Evolutionary conservation across 2,113 vertebrate species (phyloP).

Genomic region (Spermophilus dauricus): DNA sequence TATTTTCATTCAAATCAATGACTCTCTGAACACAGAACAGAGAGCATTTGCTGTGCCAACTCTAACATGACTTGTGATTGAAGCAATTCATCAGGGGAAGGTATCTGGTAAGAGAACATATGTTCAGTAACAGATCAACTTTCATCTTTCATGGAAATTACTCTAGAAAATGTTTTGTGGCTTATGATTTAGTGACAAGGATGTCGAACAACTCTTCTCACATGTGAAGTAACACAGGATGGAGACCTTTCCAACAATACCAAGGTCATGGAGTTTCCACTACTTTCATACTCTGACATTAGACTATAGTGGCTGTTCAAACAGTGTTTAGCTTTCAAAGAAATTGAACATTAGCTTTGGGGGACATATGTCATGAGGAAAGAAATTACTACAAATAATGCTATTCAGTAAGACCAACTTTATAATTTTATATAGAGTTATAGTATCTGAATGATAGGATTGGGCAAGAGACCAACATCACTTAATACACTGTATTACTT

Average conservation of each 20-base stretch:
- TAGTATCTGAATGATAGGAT: background rate
- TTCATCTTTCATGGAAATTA: constrained; percentile 4
- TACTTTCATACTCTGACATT: background rate
- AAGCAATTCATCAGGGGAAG: background rate
- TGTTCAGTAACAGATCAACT: background rate
- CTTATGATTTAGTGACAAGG: constrained; percentile 34
- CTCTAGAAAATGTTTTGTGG: background rate
- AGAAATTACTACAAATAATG: background rate
- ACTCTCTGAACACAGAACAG: background rate
- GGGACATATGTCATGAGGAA: background rate
- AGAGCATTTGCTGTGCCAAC: background rate
- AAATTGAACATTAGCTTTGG: constrained; percentile 9
- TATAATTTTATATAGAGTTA: background rate
- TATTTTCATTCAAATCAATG: constrained; percentile 35
- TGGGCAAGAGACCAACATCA: background rate
- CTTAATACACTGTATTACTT: background rate
- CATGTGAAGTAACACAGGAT: background rate
- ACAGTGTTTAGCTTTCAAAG: background rate
- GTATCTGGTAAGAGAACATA: background rate
- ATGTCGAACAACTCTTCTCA: constrained; percentile 26
- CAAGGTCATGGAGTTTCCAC: background rate
- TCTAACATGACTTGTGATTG: background rate
- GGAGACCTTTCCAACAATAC: background rate
- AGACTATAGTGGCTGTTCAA: background rate
- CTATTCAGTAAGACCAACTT: background rate